Percentiles rank a stretch among this genome's conserved stretches.
Conservation (phyloP, 2,888 invertebrate genomes). For the Drosophila nr. perissopoda region DNA sequence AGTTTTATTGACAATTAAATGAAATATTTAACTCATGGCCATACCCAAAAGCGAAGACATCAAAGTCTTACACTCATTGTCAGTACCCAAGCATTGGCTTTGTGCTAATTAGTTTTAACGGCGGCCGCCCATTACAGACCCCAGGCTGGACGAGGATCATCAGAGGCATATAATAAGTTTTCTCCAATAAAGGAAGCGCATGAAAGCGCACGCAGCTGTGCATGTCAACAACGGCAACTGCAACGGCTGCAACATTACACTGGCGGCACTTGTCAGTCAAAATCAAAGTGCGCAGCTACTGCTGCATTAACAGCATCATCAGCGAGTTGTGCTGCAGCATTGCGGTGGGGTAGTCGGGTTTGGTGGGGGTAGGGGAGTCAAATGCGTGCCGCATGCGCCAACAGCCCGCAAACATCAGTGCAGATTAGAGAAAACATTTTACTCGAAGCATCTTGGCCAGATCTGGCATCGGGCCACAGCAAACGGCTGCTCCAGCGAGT, state of each 20-base stretch:
- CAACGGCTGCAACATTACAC: slow-evolving; percentile 56
- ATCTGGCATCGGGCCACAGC: slow-evolving; percentile 26
- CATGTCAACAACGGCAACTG: slow-evolving; percentile 70
- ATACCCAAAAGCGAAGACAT: slow-evolving; percentile 16
- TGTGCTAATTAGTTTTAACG: slow-evolving; percentile 75
- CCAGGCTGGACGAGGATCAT: slow-evolving; percentile 37
- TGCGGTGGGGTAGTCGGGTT: neutral
- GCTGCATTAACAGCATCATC: slow-evolving; percentile 68
- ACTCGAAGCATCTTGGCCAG: slow-evolving; percentile 59
- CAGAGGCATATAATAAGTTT: slow-evolving; percentile 77
- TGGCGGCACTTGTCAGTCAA: slow-evolving; percentile 83
- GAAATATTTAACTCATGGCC: slow-evolving; percentile 31
- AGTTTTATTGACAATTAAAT: slow-evolving; percentile 77
- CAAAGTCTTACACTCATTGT: slow-evolving; percentile 21
- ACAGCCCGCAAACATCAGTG: slow-evolving; percentile 65
- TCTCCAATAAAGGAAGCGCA: slow-evolving; percentile 79
- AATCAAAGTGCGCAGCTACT: slow-evolving; percentile 79
- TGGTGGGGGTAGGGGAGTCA: slow-evolving; percentile 13
- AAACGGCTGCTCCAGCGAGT: slow-evolving; percentile 11
- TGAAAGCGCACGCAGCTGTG: slow-evolving; percentile 82
- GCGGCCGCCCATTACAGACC: slow-evolving; percentile 42
- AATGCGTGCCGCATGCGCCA: slow-evolving; percentile 74
- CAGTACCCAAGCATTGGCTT: slow-evolving; percentile 42
- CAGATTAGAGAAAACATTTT: slow-evolving; percentile 81
- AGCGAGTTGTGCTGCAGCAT: slow-evolving; percentile 23